phyloP scores from a whole-genome alignment of 2,888 invertebrate species.

The Drosophila nigricruria region DNA sequence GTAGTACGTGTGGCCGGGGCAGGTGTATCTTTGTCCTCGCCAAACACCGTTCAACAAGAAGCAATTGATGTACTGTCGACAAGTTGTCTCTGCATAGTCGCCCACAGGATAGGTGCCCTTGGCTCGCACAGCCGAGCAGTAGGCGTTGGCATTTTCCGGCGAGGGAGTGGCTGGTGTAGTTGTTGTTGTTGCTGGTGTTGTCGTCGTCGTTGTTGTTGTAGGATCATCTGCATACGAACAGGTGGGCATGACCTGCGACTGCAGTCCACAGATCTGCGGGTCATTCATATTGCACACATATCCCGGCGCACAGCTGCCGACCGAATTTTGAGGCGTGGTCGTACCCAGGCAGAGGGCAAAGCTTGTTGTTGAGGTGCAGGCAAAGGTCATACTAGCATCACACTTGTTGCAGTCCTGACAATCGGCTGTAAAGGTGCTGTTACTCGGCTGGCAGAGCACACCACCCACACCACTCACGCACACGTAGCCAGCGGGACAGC shows the following conservation, averaged over 20 bases:
- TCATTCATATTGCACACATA: constrained; percentile 72
- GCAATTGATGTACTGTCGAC: constrained; percentile 76
- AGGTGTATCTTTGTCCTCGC: constrained; percentile 68
- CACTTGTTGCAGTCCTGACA: constrained; percentile 77
- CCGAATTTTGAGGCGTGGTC: constrained; percentile 44
- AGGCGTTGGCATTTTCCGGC: constrained; percentile 43
- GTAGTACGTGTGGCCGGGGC: constrained; percentile 71
- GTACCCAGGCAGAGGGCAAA: constrained; percentile 77
- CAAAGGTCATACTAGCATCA: constrained; percentile 65
- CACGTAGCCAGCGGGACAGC: constrained; percentile 66
- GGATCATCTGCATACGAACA: constrained; percentile 61
- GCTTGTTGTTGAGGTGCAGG: constrained; percentile 70
- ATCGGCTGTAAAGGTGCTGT: constrained; percentile 30
- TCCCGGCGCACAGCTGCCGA: constrained; percentile 61
- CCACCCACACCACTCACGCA: constrained; percentile 65
- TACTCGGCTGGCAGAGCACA: constrained; percentile 56
- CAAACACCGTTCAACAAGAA: constrained; percentile 53
- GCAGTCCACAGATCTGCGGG: constrained; percentile 57
- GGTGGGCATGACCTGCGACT: constrained; percentile 49
- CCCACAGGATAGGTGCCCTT: constrained; percentile 64
- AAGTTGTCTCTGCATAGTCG: constrained; percentile 60
- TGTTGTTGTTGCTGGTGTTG: constrained; percentile 25
- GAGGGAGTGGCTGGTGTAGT: constrained; percentile 37
- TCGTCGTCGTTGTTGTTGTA: constrained; percentile 19
- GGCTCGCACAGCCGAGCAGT: constrained; percentile 55